Base-by-base conservation (phyloP, 2,888 invertebrate genomes). In the Protodeltote pygarga region DNA sequence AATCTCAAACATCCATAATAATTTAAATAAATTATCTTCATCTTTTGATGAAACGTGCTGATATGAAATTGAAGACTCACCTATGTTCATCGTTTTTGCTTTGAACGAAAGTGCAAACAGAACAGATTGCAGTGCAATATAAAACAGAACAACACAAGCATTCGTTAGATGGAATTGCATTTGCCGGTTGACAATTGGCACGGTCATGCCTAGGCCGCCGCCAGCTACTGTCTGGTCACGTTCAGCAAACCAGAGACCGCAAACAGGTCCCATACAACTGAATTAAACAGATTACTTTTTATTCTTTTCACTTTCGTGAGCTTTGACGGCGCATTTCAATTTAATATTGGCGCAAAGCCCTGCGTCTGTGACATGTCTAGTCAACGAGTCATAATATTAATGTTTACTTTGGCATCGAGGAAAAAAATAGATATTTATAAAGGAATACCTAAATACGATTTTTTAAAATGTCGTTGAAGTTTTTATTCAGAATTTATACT, bases 141-240 rank as follows among this genome's bases (percentile, higher is more conserved):
- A 37, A 59, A 51, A 59, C 15, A 57, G 52, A 57, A 38, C 51
- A 47, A 54, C 40, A 31, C 42, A 59, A 60, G 50, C 71, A 65
- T 77, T 72, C 63, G 69, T 76, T 74, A 70, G 75, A 40, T 64
- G 67, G 65, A 72, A 75, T 73, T 72, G 71, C 67, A 73, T 75
- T 79, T 76, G 35, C 61, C 68, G 72, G 66, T 65, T 51, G 62
- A 73, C 79, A 79, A 80, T 80, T 82, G 81, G 79, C 76, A 70
- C 75, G 77, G 83, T 78, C 83, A 81, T 79, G 73, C 73, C 76
- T 75, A 72, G 75, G 71, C 73, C 51, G 46, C 62, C 70, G 66
- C 67, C 77, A 77, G 81, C 75, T 73, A 71, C 77, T 74, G 88
- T 89, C 90, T 87, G 87, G 88, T 90, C 91, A 92, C 91, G 90